Evolutionary conservation across 2,888 invertebrate genomes (phyloP), one percentile per base, ranked within the genome.

Genomic region (Entomobrya multifasciata): DNA sequence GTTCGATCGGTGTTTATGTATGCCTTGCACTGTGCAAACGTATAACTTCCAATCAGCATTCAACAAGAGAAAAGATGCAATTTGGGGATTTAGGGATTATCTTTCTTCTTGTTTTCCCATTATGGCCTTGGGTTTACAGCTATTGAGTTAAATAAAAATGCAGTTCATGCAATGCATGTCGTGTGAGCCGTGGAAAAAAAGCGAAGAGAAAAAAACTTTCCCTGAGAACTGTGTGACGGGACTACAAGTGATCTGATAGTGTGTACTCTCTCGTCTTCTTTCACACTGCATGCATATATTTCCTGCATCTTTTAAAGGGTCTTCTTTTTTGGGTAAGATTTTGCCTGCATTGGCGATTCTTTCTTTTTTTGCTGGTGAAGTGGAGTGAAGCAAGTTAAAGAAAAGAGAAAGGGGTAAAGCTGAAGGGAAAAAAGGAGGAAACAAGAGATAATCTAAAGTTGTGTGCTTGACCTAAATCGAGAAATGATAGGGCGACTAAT

Each of bases 391-490:
- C 20, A 72, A 49, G 49, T 27, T 41, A 65, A 41, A 15, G 55
- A 13, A 10, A 13, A 15, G 47, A n/a, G 47, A 47, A 47, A n/a
- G 11, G 20, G 57, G 17, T 22, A 20, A 10, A 17, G 20, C n/a
- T 5, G 57, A 20, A 20, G 25, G 11, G 44, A 67, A 22, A 44
- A 20, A 44, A 11, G 44, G 44, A 25, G 44, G 22, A 22, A 57
- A 15, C 25, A 13, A 10, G 49, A 49, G 72, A 49, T 72, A 47
- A 49, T 72, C 72, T 72, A 49, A 72, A 72, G 47, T 72, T 72
- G 72, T 72, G 70, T 72, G 72, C 49, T 72, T 72, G 72, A 72
- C 72, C 72, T 49, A 72, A 72, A 72, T 72, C 13, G 49, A 49
- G 49, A 49, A 72, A 72, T 72, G 72, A 72, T 72, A 72, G 27